Conservation (phyloP, 1,140 invertebrate species). For the Cherax destructor region DNA sequence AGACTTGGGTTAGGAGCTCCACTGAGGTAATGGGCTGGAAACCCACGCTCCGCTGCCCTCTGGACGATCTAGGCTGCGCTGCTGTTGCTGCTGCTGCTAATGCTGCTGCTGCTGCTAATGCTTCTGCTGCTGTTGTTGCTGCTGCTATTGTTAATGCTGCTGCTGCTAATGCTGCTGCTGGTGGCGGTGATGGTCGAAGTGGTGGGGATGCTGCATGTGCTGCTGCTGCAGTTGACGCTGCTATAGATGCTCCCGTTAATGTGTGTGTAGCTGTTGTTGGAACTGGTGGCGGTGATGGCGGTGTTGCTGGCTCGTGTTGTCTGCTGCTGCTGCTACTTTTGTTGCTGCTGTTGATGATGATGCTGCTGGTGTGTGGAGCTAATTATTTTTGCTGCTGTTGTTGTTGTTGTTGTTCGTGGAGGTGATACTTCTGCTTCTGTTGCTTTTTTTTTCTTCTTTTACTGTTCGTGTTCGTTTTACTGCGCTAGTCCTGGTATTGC, state of each 20-base stretch:
- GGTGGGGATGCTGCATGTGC: no score
- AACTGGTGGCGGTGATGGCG: background rate
- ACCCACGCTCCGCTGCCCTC: constrained; percentile 62
- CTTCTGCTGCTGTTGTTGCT: no score
- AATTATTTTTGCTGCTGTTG: background rate
- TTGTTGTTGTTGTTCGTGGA: background rate
- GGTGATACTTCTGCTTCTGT: no score
- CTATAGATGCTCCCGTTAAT: no score
- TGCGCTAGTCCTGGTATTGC: no score
- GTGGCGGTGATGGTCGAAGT: no score
- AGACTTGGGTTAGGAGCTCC: constrained; percentile 46
- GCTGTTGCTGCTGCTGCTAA: background rate
- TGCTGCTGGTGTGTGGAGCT: background rate
- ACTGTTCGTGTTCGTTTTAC: no score
- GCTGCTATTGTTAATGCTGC: background rate
- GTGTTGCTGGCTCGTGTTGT: background rate
- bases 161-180: no score
- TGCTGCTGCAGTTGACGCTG: no score
- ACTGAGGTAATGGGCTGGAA: constrained; percentile 59
- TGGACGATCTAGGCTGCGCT: background rate
- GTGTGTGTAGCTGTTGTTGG: no score
- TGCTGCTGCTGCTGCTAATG: background rate
- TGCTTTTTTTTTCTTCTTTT: no score
- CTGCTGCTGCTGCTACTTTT: background rate
- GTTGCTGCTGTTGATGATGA: background rate